These are phyloP conservation scores for Aratinga solstitialis DNA, from an alignment of 2,797 vertebrate species.

Conservation along the genomic window DNA sequence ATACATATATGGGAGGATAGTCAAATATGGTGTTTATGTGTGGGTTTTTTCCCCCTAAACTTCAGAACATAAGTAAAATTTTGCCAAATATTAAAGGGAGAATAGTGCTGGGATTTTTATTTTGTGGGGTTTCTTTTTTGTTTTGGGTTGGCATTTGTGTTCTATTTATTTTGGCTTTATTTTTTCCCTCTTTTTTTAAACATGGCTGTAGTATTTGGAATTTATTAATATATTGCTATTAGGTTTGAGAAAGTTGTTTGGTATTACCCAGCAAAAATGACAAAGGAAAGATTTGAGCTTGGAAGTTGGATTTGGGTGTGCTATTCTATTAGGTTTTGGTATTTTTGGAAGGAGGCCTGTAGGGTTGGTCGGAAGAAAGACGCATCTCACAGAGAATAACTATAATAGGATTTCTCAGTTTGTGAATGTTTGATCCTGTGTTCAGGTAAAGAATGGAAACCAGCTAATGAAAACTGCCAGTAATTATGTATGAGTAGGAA, in stretches of 20 bases:
- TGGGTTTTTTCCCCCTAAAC: rapidly evolving
- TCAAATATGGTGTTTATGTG: rapidly evolving
- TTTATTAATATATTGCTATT: rapidly evolving
- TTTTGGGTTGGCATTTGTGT: neutral
- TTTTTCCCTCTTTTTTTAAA: neutral
- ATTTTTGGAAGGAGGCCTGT: neutral
- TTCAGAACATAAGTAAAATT: neutral
- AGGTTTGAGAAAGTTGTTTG: neutral
- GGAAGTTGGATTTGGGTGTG: neutral
- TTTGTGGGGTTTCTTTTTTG: rapidly evolving
- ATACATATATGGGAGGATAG: neutral
- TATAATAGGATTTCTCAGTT: neutral
- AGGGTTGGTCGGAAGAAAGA: neutral
- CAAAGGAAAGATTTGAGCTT: neutral
- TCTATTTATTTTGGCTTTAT: neutral
- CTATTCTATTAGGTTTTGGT: neutral
- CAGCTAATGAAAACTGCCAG: neutral
- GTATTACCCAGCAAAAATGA: neutral
- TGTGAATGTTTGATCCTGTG: neutral
- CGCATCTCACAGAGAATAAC: neutral
- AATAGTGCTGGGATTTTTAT: neutral
- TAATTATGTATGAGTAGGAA: neutral
- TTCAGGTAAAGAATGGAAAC: neutral
- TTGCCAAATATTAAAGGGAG: neutral
- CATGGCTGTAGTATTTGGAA: neutral